These are phyloP conservation scores for Tinamus guttatus DNA, from an alignment of 2,113 vertebrate species.

Conservation along the genomic window DNA sequence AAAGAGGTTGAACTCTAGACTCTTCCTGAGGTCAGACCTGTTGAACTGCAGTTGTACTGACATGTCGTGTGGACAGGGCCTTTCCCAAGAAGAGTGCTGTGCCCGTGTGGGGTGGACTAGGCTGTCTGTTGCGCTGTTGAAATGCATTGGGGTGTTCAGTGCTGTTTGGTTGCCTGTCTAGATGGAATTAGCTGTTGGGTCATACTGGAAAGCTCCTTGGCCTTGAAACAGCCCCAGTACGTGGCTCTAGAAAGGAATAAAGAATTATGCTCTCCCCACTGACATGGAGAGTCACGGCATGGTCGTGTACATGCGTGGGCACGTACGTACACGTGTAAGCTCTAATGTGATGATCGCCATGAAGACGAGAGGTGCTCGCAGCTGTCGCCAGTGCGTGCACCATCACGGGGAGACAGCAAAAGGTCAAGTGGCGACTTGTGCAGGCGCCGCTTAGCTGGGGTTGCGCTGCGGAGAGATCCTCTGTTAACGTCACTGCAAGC, in stretches of 20 bases:
- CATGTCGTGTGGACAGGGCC: not conserved
- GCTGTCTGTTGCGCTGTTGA: not conserved
- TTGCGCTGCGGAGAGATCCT: not conserved
- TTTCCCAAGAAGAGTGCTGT: slow-evolving; percentile 33
- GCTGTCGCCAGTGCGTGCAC: not conserved
- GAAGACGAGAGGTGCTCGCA: not conserved
- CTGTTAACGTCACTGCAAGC: not conserved
- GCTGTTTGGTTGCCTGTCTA: not conserved
- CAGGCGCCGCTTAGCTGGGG: not conserved
- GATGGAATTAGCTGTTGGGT: not conserved
- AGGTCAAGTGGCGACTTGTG: not conserved
- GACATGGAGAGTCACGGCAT: not conserved
- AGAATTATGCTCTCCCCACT: not conserved
- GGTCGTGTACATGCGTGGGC: not conserved
- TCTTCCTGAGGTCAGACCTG: slow-evolving; percentile 23
- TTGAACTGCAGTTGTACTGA: not conserved
- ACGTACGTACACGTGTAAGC: rapidly evolving
- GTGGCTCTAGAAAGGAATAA: not conserved
- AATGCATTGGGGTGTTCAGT: not conserved
- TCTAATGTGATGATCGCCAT: not conserved
- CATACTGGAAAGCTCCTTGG: not conserved
- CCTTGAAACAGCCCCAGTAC: not conserved
- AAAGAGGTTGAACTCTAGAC: slow-evolving; percentile 9
- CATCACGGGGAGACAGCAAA: not conserved
- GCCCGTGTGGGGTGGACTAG: slow-evolving; percentile 5